Conservation (phyloP, 2,797 vertebrate genomes). For the Dallia pectoralis region DNA sequence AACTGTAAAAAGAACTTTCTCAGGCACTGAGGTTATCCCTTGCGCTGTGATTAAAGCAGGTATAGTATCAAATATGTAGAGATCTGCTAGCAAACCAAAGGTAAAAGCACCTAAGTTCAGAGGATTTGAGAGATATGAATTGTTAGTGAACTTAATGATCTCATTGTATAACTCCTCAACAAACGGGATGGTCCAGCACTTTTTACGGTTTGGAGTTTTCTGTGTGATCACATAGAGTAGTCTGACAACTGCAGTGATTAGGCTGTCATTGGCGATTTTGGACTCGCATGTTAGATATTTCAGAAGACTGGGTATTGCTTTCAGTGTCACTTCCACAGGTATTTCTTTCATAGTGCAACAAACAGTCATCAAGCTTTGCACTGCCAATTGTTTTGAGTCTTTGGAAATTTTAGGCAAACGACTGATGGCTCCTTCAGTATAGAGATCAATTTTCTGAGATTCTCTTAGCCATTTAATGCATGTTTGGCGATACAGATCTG, state of each 20-base stretch:
- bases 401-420: conserved; percentile 39
- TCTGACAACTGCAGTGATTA: conserved; percentile 8
- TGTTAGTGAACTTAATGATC: conserved; percentile 11
- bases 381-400: accelerated
- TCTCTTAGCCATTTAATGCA: conserved; percentile 56
- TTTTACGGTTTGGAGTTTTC: conserved; percentile 40
- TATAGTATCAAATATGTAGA: conserved; percentile 25
- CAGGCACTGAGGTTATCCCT: conserved; percentile 46
- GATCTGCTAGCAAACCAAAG: conserved; percentile 44
- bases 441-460: conserved; percentile 27
- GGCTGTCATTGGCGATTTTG: accelerated
- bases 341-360: conserved; percentile 48
- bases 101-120: conserved; percentile 6
- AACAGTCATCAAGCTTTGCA: conserved; percentile 30
- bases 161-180: conserved; percentile 10
- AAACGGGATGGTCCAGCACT: conserved; percentile 23
- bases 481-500: conserved; percentile 23
- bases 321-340: conserved; percentile 27
- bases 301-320: conserved; percentile 36
- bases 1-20: conserved; percentile 42
- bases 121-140: not conserved
- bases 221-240: conserved; percentile 50
- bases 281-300: not conserved
- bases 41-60: conserved; percentile 29
- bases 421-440: conserved; percentile 31